Evolutionary conservation across 2,113 vertebrate genomes (phyloP).

Genomic region (Rhinolophus ferrumequinum): DNA sequence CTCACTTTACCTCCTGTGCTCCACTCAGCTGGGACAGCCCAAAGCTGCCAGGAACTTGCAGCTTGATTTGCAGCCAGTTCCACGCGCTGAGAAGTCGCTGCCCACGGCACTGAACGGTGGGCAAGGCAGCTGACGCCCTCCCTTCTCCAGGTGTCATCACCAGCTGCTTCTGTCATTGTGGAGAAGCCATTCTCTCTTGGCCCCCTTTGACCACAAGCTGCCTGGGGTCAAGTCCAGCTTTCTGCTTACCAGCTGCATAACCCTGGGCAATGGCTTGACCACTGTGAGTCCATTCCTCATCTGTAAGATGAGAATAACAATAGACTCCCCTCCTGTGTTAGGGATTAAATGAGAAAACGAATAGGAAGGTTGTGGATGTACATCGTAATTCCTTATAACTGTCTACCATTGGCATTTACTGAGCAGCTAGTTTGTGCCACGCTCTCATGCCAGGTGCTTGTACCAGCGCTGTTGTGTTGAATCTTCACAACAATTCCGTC

Average conservation of each 20-base stretch:
- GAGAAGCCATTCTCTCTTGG: not conserved
- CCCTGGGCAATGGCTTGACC: not conserved
- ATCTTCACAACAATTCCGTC: not conserved
- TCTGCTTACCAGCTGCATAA: not conserved
- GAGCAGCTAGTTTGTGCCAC: not conserved
- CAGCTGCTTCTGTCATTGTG: not conserved
- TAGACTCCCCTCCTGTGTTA: accelerated
- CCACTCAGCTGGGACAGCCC: not conserved
- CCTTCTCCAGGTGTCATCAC: not conserved
- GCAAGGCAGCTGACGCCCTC: accelerated
- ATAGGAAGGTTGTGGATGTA: not conserved
- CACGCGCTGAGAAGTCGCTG: not conserved
- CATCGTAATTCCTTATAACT: too few species aligned
- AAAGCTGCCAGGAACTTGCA: not conserved
- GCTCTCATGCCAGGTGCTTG: not conserved
- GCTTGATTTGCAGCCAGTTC: not conserved
- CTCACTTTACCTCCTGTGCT: not conserved
- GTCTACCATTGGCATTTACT: not conserved
- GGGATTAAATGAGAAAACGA: not conserved
- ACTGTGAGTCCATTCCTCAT: not conserved
- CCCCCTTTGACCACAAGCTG: not conserved
- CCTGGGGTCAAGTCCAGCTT: not conserved
- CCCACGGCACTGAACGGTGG: accelerated
- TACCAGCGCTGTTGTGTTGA: not conserved
- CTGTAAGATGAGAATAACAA: not conserved